Conservation (phyloP, 1,140 invertebrate species). For the Sipha flava region DNA sequence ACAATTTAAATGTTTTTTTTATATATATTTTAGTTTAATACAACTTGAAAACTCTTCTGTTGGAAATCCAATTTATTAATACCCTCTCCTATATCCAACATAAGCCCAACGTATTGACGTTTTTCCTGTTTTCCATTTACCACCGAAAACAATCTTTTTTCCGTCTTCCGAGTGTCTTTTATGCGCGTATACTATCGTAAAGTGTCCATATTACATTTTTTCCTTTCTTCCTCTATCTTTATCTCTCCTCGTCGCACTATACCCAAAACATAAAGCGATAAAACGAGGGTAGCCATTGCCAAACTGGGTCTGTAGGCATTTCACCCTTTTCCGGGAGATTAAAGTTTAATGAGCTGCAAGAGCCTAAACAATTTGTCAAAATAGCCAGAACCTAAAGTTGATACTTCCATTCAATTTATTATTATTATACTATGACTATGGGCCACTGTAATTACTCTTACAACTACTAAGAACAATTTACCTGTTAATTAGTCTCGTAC, state of each 20-base stretch:
- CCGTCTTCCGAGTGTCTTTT: constrained; percentile 20
- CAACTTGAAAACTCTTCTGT: not conserved
- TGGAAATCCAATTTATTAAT: constrained; percentile 28
- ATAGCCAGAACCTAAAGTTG: not conserved
- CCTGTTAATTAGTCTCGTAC: not conserved
- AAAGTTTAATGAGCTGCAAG: constrained; percentile 28
- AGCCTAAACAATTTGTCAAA: constrained; percentile 28
- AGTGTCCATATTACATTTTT: constrained; percentile 27
- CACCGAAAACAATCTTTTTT: constrained; percentile 19
- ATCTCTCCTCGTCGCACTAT: not conserved
- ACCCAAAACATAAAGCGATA: constrained; percentile 4
- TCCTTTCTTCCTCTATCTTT: not conserved
- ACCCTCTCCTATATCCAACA: not conserved
- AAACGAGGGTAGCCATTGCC: not conserved
- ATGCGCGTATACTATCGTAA: not conserved
- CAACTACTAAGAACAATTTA: not conserved
- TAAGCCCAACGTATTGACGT: not conserved
- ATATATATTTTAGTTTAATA: not conserved
- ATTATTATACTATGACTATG: not conserved
- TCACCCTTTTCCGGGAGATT: constrained; percentile 25
- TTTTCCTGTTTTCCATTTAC: constrained; percentile 11
- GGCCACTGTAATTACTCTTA: not conserved
- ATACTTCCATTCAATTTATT: not conserved
- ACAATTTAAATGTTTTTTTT: constrained; percentile 6
- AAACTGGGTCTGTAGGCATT: constrained; percentile 30